Evolutionary conservation across 1,140 invertebrate species (phyloP).

Genomic region (Vanessa tameamea): DNA sequence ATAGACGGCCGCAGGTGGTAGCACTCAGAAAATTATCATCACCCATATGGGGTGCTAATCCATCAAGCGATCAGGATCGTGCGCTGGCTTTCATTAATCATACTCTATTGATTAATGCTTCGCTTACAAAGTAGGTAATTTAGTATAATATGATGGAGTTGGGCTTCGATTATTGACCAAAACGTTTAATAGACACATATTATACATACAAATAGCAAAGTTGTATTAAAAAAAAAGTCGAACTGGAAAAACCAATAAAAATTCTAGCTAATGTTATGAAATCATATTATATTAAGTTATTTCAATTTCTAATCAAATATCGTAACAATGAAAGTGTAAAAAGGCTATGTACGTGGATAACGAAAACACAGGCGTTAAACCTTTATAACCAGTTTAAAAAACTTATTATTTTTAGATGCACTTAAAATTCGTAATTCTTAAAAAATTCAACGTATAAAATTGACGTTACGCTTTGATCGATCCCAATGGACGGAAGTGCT

Average conservation of each 20-base stretch:
- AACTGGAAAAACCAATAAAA: too few species aligned
- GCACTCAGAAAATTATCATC: slow-evolving; percentile 75
- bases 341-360: too few species aligned
- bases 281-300: too few species aligned
- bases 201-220: too few species aligned
- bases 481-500: slow-evolving; percentile 30
- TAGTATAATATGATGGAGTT: slow-evolving; percentile 29
- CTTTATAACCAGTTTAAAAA: too few species aligned
- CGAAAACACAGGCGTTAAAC: too few species aligned
- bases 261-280: too few species aligned
- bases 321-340: too few species aligned
- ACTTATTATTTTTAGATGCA: neutral
- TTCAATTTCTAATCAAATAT: too few species aligned
- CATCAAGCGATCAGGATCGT: slow-evolving; percentile 72
- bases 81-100: slow-evolving; percentile 73
- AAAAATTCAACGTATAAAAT: slow-evolving; percentile 8
- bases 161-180: slow-evolving; percentile 17
- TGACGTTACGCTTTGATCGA: slow-evolving; percentile 21
- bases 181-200: neutral
- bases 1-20: slow-evolving; percentile 60
- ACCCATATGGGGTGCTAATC: slow-evolving; percentile 74
- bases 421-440: neutral
- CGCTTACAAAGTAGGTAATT: slow-evolving; percentile 64
- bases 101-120: slow-evolving; percentile 78
- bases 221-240: too few species aligned